phyloP scores from a whole-genome alignment of 2,113 vertebrate genomes.

The Perca flavescens region DNA sequence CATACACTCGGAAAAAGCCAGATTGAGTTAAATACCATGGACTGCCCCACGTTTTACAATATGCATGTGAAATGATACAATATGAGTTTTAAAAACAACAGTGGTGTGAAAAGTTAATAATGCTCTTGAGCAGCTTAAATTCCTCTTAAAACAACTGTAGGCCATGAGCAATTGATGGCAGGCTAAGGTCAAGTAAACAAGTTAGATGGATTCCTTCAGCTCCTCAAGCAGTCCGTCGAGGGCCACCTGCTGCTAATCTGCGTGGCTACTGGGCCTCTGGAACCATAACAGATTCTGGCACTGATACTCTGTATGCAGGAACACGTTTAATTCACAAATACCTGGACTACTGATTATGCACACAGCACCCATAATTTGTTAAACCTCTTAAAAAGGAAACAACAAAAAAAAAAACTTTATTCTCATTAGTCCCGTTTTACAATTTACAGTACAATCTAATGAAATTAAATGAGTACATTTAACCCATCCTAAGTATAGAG shows the following conservation, averaged over 20 bases:
- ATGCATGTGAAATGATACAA: not conserved
- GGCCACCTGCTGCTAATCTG: slow-evolving; percentile 50
- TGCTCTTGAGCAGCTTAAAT: slow-evolving; percentile 22
- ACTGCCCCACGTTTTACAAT: not conserved
- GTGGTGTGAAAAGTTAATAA: slow-evolving; percentile 42
- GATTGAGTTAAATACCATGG: not conserved
- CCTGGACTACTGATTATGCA: too few species aligned
- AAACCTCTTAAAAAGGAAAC: not conserved
- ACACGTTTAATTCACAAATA: not conserved
- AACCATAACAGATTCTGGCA: slow-evolving; percentile 23
- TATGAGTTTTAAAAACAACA: slow-evolving; percentile 17
- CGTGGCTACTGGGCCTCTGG: slow-evolving; percentile 14
- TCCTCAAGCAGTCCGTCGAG: slow-evolving; percentile 38
- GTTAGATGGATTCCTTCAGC: slow-evolving; percentile 40
- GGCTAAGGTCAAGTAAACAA: slow-evolving; percentile 63
- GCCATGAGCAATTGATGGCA: slow-evolving; percentile 37
- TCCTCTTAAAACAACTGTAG: slow-evolving; percentile 56
- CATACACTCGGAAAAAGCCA: too few species aligned
- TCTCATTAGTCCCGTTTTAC: too few species aligned
- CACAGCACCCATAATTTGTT: not conserved
- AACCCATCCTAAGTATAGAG: too few species aligned
- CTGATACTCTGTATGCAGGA: slow-evolving; percentile 1
- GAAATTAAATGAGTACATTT: too few species aligned
- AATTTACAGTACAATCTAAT: too few species aligned
- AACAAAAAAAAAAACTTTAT: too few species aligned